Conservation (phyloP, 2,113 vertebrate species). For the Empidonax traillii region DNA sequence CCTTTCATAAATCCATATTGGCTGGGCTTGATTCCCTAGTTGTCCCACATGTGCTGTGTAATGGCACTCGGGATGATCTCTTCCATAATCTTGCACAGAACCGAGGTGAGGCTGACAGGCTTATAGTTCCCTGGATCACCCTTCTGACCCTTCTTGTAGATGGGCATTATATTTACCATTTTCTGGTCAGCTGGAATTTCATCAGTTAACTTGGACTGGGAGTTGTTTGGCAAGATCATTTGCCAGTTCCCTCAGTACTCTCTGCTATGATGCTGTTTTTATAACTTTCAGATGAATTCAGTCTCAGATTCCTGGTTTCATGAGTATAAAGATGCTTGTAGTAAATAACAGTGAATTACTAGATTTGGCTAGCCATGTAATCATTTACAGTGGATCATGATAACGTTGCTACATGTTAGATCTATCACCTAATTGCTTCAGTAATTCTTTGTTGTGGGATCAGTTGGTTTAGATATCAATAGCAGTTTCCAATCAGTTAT, state of each 20-base stretch:
- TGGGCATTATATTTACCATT: background rate
- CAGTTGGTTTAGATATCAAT: background rate
- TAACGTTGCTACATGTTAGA: background rate
- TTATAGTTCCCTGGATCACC: fast-evolving
- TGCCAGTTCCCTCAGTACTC: background rate
- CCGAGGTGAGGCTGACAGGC: background rate
- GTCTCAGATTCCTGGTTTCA: background rate
- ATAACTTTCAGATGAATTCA: background rate
- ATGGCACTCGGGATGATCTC: background rate
- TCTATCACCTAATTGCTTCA: background rate
- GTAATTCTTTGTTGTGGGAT: background rate
- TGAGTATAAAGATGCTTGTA: background rate
- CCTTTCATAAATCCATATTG: background rate
- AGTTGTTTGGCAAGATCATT: background rate
- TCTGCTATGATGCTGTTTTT: background rate
- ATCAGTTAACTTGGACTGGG: background rate
- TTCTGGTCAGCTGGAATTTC: background rate
- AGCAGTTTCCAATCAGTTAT: background rate
- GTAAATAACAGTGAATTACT: background rate
- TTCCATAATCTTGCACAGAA: background rate
- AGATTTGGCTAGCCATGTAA: background rate
- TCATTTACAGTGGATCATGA: background rate
- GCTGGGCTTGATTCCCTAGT: background rate
- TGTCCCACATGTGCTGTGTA: background rate
- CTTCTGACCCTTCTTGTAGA: background rate